Evolutionary conservation across 2,113 vertebrate genomes (phyloP).

Genomic region (Tragulus kanchil): DNA sequence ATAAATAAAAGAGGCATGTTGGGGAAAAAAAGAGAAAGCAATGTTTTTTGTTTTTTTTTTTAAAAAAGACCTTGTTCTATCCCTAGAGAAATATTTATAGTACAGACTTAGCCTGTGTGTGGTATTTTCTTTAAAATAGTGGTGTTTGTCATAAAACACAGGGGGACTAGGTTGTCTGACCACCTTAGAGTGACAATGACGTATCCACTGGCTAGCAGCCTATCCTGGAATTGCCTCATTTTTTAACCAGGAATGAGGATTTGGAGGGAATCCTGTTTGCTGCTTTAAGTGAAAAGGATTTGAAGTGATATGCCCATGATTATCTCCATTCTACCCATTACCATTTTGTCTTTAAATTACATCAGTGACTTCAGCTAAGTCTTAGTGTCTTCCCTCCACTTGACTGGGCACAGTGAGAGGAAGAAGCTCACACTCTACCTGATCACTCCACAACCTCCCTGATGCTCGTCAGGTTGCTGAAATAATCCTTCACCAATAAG

Average conservation of each 20-base stretch:
- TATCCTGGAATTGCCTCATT: neutral
- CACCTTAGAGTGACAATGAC: neutral
- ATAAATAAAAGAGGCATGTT: too few species aligned
- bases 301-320: neutral
- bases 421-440: neutral
- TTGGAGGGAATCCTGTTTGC: neutral
- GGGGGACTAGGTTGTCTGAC: neutral
- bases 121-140: conserved; percentile 7
- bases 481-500: neutral
- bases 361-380: neutral
- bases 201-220: neutral
- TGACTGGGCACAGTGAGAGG: neutral
- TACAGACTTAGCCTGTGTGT: neutral
- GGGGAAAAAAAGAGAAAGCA: too few species aligned
- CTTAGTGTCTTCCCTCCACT: neutral
- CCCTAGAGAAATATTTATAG: neutral
- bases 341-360: neutral
- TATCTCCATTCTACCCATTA: neutral
- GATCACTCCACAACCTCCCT: neutral
- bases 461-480: neutral
- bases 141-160: conserved; percentile 1
- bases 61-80: neutral
- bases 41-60: too few species aligned
- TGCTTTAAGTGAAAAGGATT: neutral
- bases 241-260: neutral